phyloP scores from a whole-genome alignment of 2,888 invertebrate genomes.

The Disparrhopalites patrizii region DNA sequence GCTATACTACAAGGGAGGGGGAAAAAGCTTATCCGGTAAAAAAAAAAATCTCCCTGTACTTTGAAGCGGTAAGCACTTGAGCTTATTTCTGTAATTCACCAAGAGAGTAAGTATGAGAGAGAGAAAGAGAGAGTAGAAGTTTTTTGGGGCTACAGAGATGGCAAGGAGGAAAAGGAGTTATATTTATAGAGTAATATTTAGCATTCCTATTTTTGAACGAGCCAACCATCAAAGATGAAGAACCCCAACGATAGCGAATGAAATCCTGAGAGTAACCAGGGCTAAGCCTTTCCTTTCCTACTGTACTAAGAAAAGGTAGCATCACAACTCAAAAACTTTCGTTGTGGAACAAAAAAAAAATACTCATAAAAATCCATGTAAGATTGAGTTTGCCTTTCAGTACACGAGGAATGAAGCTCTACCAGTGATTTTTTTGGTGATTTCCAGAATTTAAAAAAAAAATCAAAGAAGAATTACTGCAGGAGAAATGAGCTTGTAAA shows the following conservation, averaged over 20 bases:
- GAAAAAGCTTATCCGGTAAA: background rate
- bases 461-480: too few relatives aligned
- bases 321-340: background rate
- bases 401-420: too few relatives aligned
- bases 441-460: too few relatives aligned
- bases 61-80: background rate
- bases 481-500: too few relatives aligned
- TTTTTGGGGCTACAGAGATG: background rate
- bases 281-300: too few relatives aligned
- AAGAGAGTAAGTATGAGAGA: background rate
- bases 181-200: constrained; percentile 27
- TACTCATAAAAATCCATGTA: too few relatives aligned
- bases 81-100: background rate
- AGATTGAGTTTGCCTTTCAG: background rate
- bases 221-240: constrained; percentile 29
- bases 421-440: too few relatives aligned
- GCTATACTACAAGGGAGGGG: too few relatives aligned
- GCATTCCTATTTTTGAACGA: constrained; percentile 32
- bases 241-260: constrained; percentile 18
- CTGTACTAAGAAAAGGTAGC: constrained; percentile 1
- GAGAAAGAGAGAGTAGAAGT: background rate
- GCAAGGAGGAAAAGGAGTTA: constrained; percentile 19
- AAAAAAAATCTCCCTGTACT: background rate
- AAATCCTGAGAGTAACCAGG: background rate
- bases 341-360: background rate